Base-by-base conservation (phyloP, 1,140 invertebrate species). In the Lepidurus apus region DNA sequence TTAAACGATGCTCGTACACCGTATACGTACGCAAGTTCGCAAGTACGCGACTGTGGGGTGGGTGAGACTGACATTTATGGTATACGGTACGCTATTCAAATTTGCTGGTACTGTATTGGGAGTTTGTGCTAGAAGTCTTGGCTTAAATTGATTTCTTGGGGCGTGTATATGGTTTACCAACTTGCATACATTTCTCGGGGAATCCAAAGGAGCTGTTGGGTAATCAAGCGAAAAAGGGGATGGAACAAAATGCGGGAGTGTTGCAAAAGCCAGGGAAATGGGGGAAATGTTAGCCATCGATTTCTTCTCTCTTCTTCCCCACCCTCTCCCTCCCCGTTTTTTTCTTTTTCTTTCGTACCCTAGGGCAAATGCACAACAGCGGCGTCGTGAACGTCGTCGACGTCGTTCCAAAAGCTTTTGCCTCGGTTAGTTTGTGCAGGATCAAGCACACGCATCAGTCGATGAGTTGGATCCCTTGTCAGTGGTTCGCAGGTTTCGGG, bases 271-370 rank as follows among this genome's bases (percentile, higher is more conserved):
- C 7, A 7, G 21, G 53, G 17, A 65, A 34, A 34, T 34, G 13
- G 53, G 53, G 53, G 21, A 65, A 65, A 65, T 65, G 53, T 65
- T 65, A 65, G 53, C 53, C 53, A 65, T 65, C 53, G 53, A 65
- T 65, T 65, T 65, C 53, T 65, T 65, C 53, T 21, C 21, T 65
- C 21, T 65, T 7, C 13, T 17, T 7, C n/a, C 13, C 13, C 21
- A n/a, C 13, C 53, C 53, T 17, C 53, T 1, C 13, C 53, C 17
- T 13, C 21, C 1, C 53, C 4, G 3, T 65, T 65, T 65, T 65
- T 65, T 17, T 21, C 53, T 65, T 21, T 21, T 21, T 21, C 13
- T 7, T 17, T 65, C 53, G 13, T 21, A 7, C 53, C 45, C 10
- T 17, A 4, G 5, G 10, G 10, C 9, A 65, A 65, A 65, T 65